phyloP scores from a whole-genome alignment of 2,888 invertebrate species.

The Lordiphosa andalusiaca region DNA sequence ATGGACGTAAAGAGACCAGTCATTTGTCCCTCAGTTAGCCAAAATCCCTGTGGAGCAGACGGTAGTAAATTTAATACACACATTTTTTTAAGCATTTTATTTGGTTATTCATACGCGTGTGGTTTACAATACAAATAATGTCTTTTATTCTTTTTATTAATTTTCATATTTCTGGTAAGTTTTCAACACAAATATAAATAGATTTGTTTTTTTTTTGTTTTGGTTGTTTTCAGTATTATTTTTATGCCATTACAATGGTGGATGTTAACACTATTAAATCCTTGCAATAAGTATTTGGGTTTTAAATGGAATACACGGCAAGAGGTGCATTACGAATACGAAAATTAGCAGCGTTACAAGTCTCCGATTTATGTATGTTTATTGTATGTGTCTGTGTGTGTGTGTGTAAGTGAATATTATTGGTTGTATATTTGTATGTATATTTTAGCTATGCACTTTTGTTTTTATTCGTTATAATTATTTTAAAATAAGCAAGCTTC shows the following conservation, averaged over 20 bases:
- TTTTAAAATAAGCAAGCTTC: slow-evolving; percentile 74
- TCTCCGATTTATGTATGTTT: slow-evolving; percentile 24
- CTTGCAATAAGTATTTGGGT: slow-evolving; percentile 46
- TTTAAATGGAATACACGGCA: slow-evolving; percentile 26
- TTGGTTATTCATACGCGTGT: slow-evolving; percentile 75
- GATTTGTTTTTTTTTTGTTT: slow-evolving; percentile 15
- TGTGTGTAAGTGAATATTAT: slow-evolving; percentile 34
- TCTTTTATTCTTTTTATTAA: slow-evolving; percentile 29
- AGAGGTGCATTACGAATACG: slow-evolving; percentile 62
- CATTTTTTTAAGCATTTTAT: slow-evolving; percentile 69
- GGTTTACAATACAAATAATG: slow-evolving; percentile 76
- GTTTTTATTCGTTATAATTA: slow-evolving; percentile 57
- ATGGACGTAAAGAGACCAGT: too few species aligned
- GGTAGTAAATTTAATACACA: too few species aligned
- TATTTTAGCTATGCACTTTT: slow-evolving; percentile 59
- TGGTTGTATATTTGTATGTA: slow-evolving; percentile 44
- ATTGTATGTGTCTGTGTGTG: slow-evolving; percentile 19
- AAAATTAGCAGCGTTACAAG: slow-evolving; percentile 53
- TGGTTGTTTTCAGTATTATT: slow-evolving; percentile 36
- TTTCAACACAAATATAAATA: slow-evolving; percentile 63
- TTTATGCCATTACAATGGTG: slow-evolving; percentile 54
- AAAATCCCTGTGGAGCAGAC: too few species aligned
- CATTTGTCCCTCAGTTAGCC: too few species aligned
- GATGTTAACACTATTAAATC: slow-evolving; percentile 59
- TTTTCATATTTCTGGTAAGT: slow-evolving; percentile 54